Evolutionary conservation across 2,797 vertebrate species (phyloP), one percentile per base, ranked within the genome.

Genomic region (Balearica regulorum): DNA sequence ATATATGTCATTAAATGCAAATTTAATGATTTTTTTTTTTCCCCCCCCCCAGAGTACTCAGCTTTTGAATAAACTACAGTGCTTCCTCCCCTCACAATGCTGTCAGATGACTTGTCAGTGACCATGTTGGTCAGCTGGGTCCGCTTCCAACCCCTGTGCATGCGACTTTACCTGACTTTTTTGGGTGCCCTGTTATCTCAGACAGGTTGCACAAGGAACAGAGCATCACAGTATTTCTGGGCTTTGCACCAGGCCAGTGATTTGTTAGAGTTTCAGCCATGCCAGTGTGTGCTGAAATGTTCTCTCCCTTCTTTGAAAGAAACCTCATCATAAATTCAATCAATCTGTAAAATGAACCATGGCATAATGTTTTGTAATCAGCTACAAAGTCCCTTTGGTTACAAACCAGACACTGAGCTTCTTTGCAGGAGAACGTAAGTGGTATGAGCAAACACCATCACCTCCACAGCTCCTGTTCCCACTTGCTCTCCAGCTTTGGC

Each of bases 41-140:
- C 2, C 2, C 16, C 8, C 2, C 2, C 16, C 8, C 43, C 29
- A 61, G 53, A 93, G 9, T 80, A 91, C 93, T 93, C 85, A 92
- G 66, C 55, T 93, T 96, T 95, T 96, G 81, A 92, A 89, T 88
- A 96, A 94, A 93, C 22, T 53, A 75, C 78, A 88, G 93, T 75
- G 55, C 72, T 94, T 6, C 8, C 28, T 91, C 48, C 86, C 54
- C 65, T 95, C 92, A 72, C 90, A 93, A 87, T 8, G 49, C 28
- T 70, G 68, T 93, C 68, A 89, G 90, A 94, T 93, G 89, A 90
- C 89, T 97, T 95, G 35, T 93, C 92, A 83, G 93, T 94, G 82
- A 87, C 65, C 53, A 3, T 73, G 20, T 49, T 83, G 90, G 76
- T 85, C 94, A 94, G 37, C 48, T 85, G 81, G 70, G 80, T 96